Percentiles rank a stretch among this genome's conserved stretches.
phyloP scores from a whole-genome alignment of 2,113 vertebrate genomes.

The Prinia subflava region DNA sequence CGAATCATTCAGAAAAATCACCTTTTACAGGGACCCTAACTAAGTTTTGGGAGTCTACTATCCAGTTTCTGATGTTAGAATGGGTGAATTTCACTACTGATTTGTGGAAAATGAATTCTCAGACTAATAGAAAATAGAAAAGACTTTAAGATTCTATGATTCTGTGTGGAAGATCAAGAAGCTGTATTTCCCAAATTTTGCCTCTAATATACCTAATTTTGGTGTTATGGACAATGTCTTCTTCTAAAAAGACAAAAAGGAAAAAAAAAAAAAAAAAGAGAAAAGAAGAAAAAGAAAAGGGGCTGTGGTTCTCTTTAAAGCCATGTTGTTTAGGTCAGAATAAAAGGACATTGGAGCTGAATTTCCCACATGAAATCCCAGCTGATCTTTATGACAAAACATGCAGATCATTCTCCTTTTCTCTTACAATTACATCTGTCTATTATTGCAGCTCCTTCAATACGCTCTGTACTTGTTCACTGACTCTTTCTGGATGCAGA shows the following conservation, averaged over 20 bases:
- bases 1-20: not conserved
- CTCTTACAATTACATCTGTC: not conserved
- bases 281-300: not conserved
- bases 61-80: not conserved
- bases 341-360: not conserved
- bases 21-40: accelerated
- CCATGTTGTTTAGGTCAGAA: not conserved
- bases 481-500: not conserved
- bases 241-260: not conserved
- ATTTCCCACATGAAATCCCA: not conserved
- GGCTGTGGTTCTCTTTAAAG: accelerated
- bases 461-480: not conserved
- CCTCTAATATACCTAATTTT: not conserved
- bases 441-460: not conserved
- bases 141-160: not conserved
- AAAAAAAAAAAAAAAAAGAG: too few relatives aligned
- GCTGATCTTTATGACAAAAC: not conserved
- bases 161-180: too few relatives aligned
- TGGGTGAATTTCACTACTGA: not conserved
- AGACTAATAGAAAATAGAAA: not conserved
- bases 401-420: not conserved
- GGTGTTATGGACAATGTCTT: not conserved
- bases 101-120: not conserved
- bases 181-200: not conserved
- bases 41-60: not conserved